Evolutionary conservation across 2,113 vertebrate genomes (phyloP), one percentile per base, ranked within the genome.

Genomic region (Salvelinus namaycush): DNA sequence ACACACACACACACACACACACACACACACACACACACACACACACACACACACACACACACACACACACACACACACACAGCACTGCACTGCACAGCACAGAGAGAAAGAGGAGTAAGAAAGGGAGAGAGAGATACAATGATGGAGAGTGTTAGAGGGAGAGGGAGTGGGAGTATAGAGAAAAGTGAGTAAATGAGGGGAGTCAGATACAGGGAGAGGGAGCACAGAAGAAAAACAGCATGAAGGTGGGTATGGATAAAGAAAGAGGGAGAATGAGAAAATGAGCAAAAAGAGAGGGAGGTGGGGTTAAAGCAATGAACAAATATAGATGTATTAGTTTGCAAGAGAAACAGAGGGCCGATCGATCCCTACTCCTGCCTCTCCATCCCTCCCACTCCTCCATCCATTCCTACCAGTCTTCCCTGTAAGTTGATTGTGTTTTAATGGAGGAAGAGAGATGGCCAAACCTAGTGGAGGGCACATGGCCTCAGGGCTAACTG

Each of bases 361-460:
- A 68, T 68, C 27, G 70, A 59, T 73, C 51, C n/a, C 29, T 8
- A 27, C 57, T 60, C 9, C 57, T 9, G 13, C 9, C 26, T 65
- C 34, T 64, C 26, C 66, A 14, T 20, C 66, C 26, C 66, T 20
- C 24, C 65, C 13, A 16, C 26, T 29, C 26, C 65, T 34, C 26
- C 65, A 13, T 29, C 27, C 65, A 12, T 67, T 29, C 65, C 14
- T 16, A 4, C 65, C 27, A 29, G 9, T 6, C 26, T 14, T 68
- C 66, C 29, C 12, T 68, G 1, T 18, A 7, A 68, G 29, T 27
- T 68, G 26, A 68, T 68, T 68, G 66, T 68, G 66, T 68, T 68
- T 31, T 31, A 68, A 68, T 68, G 29, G 66, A 68, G 29, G 66
- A 27, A 68, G 66, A 68, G 66, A 5, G 66, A 68, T 68, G 9